Percentiles rank a stretch among this genome's conserved stretches.
These are phyloP conservation scores for Motacilla tschutschensis DNA, from an alignment of 2,113 vertebrate genomes.

Conservation along the genomic window DNA sequence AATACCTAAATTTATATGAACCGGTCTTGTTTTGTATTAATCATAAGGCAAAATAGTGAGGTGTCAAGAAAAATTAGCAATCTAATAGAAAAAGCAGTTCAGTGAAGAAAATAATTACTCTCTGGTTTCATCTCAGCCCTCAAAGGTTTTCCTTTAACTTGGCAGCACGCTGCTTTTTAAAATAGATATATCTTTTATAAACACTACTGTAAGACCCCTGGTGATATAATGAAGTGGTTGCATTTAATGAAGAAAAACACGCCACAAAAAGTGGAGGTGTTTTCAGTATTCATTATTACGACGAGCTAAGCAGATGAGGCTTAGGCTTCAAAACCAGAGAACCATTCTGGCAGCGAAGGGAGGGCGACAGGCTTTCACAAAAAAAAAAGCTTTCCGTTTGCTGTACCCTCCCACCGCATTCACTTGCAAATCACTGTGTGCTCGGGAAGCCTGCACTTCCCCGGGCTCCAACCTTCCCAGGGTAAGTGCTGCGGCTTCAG, in stretches of 20 bases:
- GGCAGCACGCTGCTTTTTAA: neutral
- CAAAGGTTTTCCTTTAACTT: conserved; percentile 4
- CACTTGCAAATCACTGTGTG: conserved; percentile 78
- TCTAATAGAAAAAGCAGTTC: conserved; percentile 11
- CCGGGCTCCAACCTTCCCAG: conserved; percentile 61
- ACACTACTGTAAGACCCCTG: neutral
- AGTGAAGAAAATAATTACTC: neutral
- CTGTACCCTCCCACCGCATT: conserved; percentile 75
- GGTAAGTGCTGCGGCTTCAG: conserved; percentile 64
- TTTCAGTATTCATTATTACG: neutral
- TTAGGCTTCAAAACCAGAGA: conserved; percentile 63
- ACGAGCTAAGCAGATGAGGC: conserved; percentile 35
- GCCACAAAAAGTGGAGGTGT: neutral
- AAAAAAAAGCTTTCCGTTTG: conserved; percentile 35
- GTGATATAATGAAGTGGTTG: neutral
- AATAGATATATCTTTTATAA: neutral
- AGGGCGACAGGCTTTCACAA: conserved; percentile 57
- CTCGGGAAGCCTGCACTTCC: conserved; percentile 56
- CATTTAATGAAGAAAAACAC: neutral
- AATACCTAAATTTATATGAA: neutral
- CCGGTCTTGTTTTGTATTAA: neutral
- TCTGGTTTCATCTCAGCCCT: neutral
- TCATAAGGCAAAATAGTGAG: neutral
- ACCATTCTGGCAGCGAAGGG: conserved; percentile 63
- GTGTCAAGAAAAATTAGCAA: neutral